These are phyloP conservation scores for Cosmorhoe ocellata DNA, from an alignment of 2,888 invertebrate species.

Conservation along the genomic window DNA sequence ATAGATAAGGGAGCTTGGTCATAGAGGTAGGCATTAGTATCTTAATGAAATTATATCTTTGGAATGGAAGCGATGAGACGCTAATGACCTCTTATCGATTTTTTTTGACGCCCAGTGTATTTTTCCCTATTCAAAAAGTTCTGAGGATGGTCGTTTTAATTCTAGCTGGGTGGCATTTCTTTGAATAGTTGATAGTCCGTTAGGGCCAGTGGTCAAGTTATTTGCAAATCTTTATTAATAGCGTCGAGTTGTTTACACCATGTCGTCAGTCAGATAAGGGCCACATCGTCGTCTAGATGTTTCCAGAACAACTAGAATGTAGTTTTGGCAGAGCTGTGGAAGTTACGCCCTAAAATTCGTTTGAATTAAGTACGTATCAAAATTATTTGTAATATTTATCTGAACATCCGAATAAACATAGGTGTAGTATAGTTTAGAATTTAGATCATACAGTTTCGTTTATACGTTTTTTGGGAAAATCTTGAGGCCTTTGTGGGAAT, in stretches of 20 bases:
- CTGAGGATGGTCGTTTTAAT: no score
- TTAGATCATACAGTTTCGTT: no score
- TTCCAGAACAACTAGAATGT: constrained; percentile 40
- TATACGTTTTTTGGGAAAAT: no score
- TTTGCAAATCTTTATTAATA: constrained; percentile 52
- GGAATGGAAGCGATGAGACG: constrained; percentile 10
- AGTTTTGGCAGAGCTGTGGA: not conserved
- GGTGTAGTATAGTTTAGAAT: no score
- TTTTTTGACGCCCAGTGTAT: no score
- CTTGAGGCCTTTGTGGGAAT: no score
- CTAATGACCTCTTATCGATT: constrained; percentile 30
- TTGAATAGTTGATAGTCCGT: constrained; percentile 44
- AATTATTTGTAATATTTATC: no score
- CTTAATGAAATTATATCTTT: constrained; percentile 3
- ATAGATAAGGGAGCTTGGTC: not conserved
- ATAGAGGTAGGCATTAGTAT: not conserved
- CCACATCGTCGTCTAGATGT: constrained; percentile 34
- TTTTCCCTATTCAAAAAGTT: no score
- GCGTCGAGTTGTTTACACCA: constrained; percentile 56
- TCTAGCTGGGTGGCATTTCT: constrained; percentile 31
- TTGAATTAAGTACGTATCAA: no score
- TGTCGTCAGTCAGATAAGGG: constrained; percentile 48
- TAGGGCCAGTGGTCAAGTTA: constrained; percentile 46
- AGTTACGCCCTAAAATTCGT: not conserved
- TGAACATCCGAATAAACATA: no score